A percentile compares a stretch with the other conserved stretches of the same genome.
Evolutionary conservation across 1,140 invertebrate species (phyloP).

Genomic region (Muscidifurax raptorellus): DNA sequence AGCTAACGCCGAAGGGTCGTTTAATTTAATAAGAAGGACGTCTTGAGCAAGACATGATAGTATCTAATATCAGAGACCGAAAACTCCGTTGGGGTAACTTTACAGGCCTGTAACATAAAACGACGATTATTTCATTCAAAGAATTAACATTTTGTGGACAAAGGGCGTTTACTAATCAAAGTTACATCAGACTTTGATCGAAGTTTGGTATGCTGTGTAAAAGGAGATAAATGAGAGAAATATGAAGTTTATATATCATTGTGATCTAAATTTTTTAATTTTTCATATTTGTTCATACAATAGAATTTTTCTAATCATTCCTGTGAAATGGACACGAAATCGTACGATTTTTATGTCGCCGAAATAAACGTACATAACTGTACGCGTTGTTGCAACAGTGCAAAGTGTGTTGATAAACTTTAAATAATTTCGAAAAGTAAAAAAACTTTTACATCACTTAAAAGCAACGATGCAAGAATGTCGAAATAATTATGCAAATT

Average conservation of each 20-base stretch:
- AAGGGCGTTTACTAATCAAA: background rate
- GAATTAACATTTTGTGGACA: background rate
- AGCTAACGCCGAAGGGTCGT: background rate
- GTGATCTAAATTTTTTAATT: conserved; percentile 8
- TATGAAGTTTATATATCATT: conserved; percentile 27
- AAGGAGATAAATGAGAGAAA: background rate
- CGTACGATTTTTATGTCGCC: background rate
- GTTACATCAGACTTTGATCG: conserved; percentile 14
- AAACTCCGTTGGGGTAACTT: conserved; percentile 11
- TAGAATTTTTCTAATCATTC: conserved; percentile 46
- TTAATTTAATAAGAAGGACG: background rate
- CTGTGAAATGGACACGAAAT: conserved; percentile 24
- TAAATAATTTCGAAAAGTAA: background rate
- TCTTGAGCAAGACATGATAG: background rate
- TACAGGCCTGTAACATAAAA: conserved; percentile 37
- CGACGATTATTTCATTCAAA: conserved; percentile 14
- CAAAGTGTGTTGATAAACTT: conserved; percentile 7
- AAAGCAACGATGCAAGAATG: background rate
- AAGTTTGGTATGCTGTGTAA: conserved; percentile 19
- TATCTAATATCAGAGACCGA: conserved; percentile 18
- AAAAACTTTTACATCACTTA: conserved; percentile 28
- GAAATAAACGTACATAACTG: background rate
- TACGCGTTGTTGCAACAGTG: background rate
- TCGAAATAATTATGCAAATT: conserved; percentile 23
- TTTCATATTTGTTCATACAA: background rate